A percentile compares a stretch with the other conserved stretches of the same genome.
These are phyloP conservation scores for Temnothorax longispinosus DNA, from an alignment of 1,140 invertebrate species.

Conservation along the genomic window DNA sequence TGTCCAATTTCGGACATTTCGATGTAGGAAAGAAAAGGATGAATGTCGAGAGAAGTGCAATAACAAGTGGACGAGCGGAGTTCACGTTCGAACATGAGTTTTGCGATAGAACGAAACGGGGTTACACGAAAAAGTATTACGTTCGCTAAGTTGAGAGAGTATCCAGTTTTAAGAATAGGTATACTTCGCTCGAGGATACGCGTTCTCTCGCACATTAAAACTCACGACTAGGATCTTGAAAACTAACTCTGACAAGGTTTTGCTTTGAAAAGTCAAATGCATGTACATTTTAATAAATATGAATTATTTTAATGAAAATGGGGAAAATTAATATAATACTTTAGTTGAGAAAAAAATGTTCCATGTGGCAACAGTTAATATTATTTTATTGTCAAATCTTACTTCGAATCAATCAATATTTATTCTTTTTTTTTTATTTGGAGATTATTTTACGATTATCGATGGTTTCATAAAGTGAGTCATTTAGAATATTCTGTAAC, in stretches of 20 bases:
- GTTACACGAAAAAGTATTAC: constrained; percentile 75
- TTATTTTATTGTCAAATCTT: background rate
- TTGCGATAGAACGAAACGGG: constrained; percentile 61
- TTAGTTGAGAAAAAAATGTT: background rate
- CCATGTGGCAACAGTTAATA: background rate
- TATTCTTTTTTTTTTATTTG: background rate
- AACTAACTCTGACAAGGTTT: background rate
- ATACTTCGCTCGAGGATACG: constrained; percentile 61
- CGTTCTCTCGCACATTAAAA: constrained; percentile 65
- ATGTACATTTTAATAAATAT: background rate
- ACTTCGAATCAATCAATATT: background rate
- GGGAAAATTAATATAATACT: background rate
- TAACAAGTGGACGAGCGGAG: constrained; percentile 45
- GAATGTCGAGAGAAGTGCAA: background rate
- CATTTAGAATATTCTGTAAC: background rate
- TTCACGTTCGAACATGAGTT: constrained; percentile 45
- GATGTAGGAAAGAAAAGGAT: constrained; percentile 50
- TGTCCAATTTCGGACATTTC: constrained; percentile 76
- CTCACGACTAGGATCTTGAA: constrained; percentile 16
- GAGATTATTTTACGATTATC: background rate
- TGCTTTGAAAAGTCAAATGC: background rate
- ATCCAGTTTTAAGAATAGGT: constrained; percentile 58
- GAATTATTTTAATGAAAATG: background rate
- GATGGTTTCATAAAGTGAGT: background rate
- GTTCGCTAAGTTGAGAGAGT: constrained; percentile 73